Percentiles rank a stretch among this genome's conserved stretches.
These are phyloP conservation scores for Bursaphelenchus okinawaensis DNA, from an alignment of 2,888 invertebrate genomes.

Conservation along the genomic window DNA sequence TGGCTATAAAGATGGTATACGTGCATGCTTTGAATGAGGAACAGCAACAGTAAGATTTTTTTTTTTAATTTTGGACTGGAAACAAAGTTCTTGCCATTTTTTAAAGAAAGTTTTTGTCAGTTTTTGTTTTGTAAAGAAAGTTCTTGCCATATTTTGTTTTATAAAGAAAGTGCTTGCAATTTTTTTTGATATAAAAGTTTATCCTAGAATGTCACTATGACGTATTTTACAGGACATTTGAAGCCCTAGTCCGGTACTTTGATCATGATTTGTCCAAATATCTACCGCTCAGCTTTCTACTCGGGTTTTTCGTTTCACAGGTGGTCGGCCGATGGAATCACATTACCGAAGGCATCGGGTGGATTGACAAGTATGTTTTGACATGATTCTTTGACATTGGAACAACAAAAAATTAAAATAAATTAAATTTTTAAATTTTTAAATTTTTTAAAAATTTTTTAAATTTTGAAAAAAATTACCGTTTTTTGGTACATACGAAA, in stretches of 20 bases:
- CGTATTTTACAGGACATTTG: constrained; percentile 33
- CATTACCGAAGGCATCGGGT: constrained; percentile 37
- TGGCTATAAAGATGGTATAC: constrained; percentile 44
- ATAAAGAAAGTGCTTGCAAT: too few relatives aligned
- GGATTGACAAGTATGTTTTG: constrained; percentile 32
- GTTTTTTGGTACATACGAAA: too few relatives aligned
- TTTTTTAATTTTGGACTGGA: neutral
- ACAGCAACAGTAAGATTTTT: constrained; percentile 30
- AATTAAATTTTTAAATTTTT: neutral
- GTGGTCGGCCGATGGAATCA: constrained; percentile 44
- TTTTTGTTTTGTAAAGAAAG: neutral
- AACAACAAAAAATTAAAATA: too few relatives aligned
- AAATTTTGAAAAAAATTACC: too few relatives aligned
- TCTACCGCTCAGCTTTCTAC: constrained; percentile 45
- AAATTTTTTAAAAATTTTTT: neutral
- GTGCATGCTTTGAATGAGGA: constrained; percentile 35
- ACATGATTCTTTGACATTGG: neutral
- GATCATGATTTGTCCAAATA: constrained; percentile 30
- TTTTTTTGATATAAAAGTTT: constrained; percentile 16
- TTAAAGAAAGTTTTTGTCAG: too few relatives aligned
- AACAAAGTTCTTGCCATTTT: too few relatives aligned
- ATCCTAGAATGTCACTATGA: neutral
- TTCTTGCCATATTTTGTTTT: neutral
- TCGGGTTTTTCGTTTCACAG: constrained; percentile 44
- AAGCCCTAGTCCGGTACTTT: constrained; percentile 37